Conservation (phyloP, 2,797 vertebrate species). For the Ctenochaetus hawaiiensis region DNA sequence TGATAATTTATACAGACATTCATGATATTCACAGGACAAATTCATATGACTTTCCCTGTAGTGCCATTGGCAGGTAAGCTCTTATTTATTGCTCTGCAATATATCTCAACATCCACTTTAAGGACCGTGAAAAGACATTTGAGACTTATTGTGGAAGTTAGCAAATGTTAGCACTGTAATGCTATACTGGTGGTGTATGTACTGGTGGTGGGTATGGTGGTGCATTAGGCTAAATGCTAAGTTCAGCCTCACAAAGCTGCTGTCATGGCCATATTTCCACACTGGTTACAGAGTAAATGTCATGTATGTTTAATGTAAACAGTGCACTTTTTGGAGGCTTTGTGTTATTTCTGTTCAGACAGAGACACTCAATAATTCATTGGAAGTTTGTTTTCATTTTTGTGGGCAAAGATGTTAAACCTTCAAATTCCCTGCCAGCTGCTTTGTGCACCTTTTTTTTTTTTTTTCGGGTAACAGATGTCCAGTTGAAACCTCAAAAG, state of each 20-base stretch:
- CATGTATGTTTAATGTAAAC: slow-evolving; percentile 2
- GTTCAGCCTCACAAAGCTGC: not conserved
- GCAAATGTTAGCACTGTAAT: not conserved
- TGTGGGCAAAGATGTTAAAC: slow-evolving; percentile 15
- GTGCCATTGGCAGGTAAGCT: too few relatives aligned
- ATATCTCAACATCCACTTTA: too few relatives aligned
- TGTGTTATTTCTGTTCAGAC: slow-evolving; percentile 11
- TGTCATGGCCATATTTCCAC: not conserved
- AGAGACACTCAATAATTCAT: slow-evolving; percentile 3
- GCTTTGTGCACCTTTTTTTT: slow-evolving; percentile 9
- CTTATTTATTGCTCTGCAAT: too few relatives aligned
- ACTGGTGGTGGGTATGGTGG: not conserved
- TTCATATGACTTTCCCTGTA: not conserved
- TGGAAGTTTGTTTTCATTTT: slow-evolving; percentile 35
- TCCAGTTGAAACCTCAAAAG: slow-evolving; percentile 40
- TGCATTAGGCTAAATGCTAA: too few relatives aligned
- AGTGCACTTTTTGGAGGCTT: not conserved
- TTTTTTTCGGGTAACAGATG: slow-evolving; percentile 25
- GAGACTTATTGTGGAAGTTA: not conserved
- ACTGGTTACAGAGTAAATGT: not conserved
- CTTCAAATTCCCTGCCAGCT: slow-evolving; percentile 11
- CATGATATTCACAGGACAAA: too few relatives aligned
- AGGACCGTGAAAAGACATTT: too few relatives aligned
- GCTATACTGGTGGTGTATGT: too few relatives aligned
- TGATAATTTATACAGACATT: too few relatives aligned